Evolutionary conservation across 1,140 invertebrate species (phyloP).

Genomic region (Drosophila suzukii): DNA sequence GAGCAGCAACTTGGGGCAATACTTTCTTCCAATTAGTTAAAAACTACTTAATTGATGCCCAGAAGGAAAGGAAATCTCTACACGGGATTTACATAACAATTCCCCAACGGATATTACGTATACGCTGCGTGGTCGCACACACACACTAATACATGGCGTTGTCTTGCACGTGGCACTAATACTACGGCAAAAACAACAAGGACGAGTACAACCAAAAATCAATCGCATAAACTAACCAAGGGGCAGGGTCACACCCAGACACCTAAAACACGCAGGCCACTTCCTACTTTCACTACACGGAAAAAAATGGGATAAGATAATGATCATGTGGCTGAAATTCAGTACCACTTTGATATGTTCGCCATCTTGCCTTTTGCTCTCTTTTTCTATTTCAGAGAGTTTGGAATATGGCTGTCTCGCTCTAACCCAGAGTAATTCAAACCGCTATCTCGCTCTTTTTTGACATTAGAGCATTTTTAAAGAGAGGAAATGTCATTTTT

Average conservation of each 20-base stretch:
- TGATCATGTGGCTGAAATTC: no score
- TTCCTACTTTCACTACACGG: neutral
- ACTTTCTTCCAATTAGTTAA: constrained; percentile 5
- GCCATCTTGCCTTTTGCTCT: no score
- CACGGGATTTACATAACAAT: constrained; percentile 43
- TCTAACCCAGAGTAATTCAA: no score
- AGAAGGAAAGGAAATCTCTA: constrained; percentile 18
- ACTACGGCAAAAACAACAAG: neutral
- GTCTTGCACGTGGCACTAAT: constrained; percentile 43
- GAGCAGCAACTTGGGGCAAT: neutral
- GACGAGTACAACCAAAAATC: constrained; percentile 48
- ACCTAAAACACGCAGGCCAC: neutral
- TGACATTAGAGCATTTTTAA: no score
- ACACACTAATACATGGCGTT: neutral
- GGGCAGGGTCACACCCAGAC: constrained; percentile 22
- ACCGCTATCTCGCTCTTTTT: no score
- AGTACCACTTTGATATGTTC: no score
- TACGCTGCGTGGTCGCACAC: constrained; percentile 21
- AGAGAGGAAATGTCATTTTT: no score
- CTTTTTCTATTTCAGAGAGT: no score
- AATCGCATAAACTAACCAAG: constrained; percentile 57
- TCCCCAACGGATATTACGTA: constrained; percentile 35
- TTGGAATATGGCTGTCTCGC: no score
- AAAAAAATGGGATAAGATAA: no score
- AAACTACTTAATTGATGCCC: neutral